Base-by-base conservation (phyloP, 2,113 vertebrate species). In the Cryptomyrus ogoouensis region DNA sequence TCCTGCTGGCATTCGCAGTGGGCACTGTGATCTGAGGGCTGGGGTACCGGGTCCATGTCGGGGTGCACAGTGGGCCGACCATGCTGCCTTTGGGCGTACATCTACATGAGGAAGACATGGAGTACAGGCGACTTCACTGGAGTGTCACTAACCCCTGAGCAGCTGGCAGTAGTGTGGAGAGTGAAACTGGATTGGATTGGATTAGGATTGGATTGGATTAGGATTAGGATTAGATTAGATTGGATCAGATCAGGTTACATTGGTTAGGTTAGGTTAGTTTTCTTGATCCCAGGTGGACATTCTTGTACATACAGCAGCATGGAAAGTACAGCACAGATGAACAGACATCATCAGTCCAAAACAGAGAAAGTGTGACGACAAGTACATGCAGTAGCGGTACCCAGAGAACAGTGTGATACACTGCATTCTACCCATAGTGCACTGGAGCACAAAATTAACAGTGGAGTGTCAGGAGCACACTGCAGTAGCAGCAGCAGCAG, bases 11-110 rank as follows among this genome's bases (percentile, higher is more conserved):
- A 98, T 0, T 47, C 91, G 89, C 98, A 99, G 2, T 70, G 17
- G 0, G 97, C 93, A 0, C 93, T 92, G 91, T 91, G 93, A 90
- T 98, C 97, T 58, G 96, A 93, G 0, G 96, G 96, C 95, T 98
- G 97, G 92, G 95, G 91, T 44, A 99, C 97, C 39, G 89, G 94
- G 92, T 99, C 97, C 98, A 99, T 99, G 90, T 97, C 96, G 1
- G 95, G 92, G 24, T 95, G 97, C 84, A 93, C 94, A 24, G 93
- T 92, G 0, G 98, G 97, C 89, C 91, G 94, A 84, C 94, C 96
- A 17, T 89, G 91, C 95, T 98, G 97, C 50, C 94, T 95, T 91
- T 95, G 83, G 0, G 97, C 94, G 1, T 99, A 99, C 88, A 93
- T 93, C 96, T 97, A 93, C 92, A 96, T 10, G 88, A 80, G 24